Evolutionary conservation across 2,888 invertebrate species (phyloP), one percentile per base, ranked within the genome.

Genomic region (Xanthia icteritia): DNA sequence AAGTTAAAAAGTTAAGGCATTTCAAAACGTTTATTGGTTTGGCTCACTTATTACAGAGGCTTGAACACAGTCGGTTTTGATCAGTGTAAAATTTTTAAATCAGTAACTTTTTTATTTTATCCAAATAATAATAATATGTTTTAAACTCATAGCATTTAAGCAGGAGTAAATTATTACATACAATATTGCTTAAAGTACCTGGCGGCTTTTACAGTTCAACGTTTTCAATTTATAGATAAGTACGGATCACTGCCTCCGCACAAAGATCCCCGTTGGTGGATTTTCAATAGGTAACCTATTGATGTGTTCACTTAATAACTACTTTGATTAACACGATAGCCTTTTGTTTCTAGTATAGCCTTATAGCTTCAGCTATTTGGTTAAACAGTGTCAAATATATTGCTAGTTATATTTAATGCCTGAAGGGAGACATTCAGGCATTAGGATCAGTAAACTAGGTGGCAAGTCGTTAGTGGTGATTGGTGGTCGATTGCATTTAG

Each of bases 141-240:
- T n/a, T n/a, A n/a, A n/a, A n/a, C n/a, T n/a, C n/a, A n/a, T n/a
- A n/a, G n/a, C n/a, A n/a, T 31, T 31, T 31, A 31, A 2, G 31
- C 13, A 45, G 13, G 4, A 45, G 45, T 45, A 13, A 45, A 45
- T 45, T 0, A 15, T n/a, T 9, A 61, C 60, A 9, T 27, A 15
- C 31, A 51, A 36, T 61, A 51, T 61, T 61, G n/a, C 15, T 42
- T 5, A 17, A 13, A n/a, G 48, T 74, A 76, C 48, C 23, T 58
- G n/a, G 42, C 31, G 27, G 17, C 60, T 36, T 77, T 61, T 54
- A 63, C 17, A 39, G 45, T 39, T n/a, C 36, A 5, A 45, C 17
- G 48, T 70, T 79, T 56, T 70, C 39, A 70, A 56, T 39, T 79
- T n/a, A 79, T 20, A 54, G 45, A 39, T 56, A 64, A 48, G 15